phyloP scores from a whole-genome alignment of 2,797 vertebrate species.

The Propithecus deckenii region DNA sequence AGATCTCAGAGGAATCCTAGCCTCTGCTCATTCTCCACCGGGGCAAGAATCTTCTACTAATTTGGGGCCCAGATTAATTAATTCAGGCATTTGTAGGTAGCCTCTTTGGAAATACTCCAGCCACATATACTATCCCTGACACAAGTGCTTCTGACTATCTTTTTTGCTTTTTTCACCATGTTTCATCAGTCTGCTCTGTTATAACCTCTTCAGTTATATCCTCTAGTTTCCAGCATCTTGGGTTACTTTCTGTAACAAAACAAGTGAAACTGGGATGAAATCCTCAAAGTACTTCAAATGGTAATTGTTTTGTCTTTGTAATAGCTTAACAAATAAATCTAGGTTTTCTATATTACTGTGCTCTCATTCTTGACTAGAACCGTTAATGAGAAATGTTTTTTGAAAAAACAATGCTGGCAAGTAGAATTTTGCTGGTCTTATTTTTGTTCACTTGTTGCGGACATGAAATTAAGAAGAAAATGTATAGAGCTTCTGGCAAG shows the following conservation, averaged over 20 bases:
- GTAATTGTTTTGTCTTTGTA: conserved; percentile 81
- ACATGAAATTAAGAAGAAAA: conserved; percentile 2
- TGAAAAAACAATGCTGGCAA: neutral
- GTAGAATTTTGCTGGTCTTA: conserved; percentile 9
- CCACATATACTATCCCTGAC: neutral
- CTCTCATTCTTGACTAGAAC: conserved; percentile 62
- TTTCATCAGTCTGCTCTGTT: neutral
- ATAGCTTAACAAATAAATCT: conserved; percentile 86
- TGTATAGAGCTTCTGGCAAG: neutral
- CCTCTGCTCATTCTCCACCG: neutral
- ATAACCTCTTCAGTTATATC: neutral
- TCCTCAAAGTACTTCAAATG: conserved; percentile 46
- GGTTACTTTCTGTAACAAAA: conserved; percentile 59
- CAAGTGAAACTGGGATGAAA: conserved; percentile 37
- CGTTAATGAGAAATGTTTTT: neutral
- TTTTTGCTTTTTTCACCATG: neutral
- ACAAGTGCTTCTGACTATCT: neutral
- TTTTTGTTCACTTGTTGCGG: conserved; percentile 40
- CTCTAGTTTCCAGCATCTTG: conserved; percentile 29
- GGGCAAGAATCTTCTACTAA: neutral
- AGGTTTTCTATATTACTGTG: conserved; percentile 83
- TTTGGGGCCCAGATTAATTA: neutral
- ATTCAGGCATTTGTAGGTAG: neutral
- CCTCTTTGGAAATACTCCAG: neutral
- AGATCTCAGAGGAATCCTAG: neutral